Conservation (phyloP, 2,113 vertebrate genomes). For the Gavia stellata region DNA sequence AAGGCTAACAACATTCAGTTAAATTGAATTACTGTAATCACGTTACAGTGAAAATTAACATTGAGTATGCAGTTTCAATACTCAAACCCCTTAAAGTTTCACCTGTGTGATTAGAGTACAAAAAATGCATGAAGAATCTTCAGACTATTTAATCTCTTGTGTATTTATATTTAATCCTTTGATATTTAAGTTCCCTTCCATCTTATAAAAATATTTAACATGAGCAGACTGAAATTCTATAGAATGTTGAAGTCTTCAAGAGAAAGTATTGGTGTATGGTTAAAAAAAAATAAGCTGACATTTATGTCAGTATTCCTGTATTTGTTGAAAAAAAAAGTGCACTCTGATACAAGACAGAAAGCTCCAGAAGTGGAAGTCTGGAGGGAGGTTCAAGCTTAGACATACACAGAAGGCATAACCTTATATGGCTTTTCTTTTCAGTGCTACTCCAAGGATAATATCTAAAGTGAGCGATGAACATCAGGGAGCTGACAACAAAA, state of each 20-base stretch:
- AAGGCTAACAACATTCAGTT: constrained; percentile 29
- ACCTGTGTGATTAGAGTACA: constrained; percentile 11
- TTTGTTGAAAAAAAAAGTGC: not conserved
- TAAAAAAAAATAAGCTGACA: not conserved
- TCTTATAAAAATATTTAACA: not conserved
- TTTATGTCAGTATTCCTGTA: not conserved
- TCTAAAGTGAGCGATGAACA: constrained; percentile 81
- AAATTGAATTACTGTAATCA: constrained; percentile 42
- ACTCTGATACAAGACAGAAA: not conserved
- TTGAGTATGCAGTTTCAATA: constrained; percentile 7
- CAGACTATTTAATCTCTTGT: not conserved
- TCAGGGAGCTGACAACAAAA: constrained; percentile 74
- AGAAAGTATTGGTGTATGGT: not conserved
- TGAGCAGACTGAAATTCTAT: not conserved
- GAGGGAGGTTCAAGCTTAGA: not conserved
- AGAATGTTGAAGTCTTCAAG: not conserved
- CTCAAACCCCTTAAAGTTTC: not conserved
- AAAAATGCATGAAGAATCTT: not conserved
- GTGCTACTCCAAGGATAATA: constrained; percentile 88
- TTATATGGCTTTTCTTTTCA: constrained; percentile 46
- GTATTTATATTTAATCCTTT: not conserved
- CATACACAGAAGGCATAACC: not conserved
- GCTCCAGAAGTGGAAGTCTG: not conserved
- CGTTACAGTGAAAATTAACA: not conserved
- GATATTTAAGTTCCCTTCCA: not conserved